These are phyloP conservation scores for Jacana jacana DNA, from an alignment of 2,113 vertebrate species.

Conservation along the genomic window DNA sequence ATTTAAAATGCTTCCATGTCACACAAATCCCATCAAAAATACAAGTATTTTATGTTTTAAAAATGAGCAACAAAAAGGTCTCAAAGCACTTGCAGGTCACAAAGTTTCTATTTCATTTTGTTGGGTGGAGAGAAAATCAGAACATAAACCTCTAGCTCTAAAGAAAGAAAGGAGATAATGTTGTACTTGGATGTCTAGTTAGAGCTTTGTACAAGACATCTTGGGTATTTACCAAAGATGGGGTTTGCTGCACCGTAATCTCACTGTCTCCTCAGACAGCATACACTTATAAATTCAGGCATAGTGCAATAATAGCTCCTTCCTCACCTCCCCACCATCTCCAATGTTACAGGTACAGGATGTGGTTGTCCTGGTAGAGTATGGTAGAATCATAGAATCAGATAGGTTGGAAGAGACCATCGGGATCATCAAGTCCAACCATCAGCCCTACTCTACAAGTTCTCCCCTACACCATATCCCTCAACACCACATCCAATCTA, in stretches of 20 bases:
- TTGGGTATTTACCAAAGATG: background rate
- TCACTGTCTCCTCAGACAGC: background rate
- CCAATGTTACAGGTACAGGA: background rate
- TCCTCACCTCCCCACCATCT: rapidly evolving
- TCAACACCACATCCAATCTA: too few relatives aligned
- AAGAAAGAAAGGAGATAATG: background rate
- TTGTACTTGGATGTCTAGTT: background rate
- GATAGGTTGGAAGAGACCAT: too few relatives aligned
- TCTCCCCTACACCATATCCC: too few relatives aligned
- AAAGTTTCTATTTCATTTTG: background rate
- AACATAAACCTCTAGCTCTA: background rate
- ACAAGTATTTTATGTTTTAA: background rate
- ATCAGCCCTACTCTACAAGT: too few relatives aligned
- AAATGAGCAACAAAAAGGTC: background rate
- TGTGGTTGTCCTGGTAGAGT: rapidly evolving
- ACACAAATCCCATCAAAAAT: background rate
- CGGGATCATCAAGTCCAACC: too few relatives aligned
- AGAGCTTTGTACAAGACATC: background rate
- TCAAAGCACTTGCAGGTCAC: background rate
- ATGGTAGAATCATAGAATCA: too few relatives aligned
- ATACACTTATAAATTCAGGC: background rate
- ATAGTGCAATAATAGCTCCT: background rate
- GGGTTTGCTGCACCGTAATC: background rate
- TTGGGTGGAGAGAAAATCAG: background rate
- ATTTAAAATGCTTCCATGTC: background rate